Conservation (phyloP, 2,113 vertebrate species). For the Corythoichthys haematopterus region DNA sequence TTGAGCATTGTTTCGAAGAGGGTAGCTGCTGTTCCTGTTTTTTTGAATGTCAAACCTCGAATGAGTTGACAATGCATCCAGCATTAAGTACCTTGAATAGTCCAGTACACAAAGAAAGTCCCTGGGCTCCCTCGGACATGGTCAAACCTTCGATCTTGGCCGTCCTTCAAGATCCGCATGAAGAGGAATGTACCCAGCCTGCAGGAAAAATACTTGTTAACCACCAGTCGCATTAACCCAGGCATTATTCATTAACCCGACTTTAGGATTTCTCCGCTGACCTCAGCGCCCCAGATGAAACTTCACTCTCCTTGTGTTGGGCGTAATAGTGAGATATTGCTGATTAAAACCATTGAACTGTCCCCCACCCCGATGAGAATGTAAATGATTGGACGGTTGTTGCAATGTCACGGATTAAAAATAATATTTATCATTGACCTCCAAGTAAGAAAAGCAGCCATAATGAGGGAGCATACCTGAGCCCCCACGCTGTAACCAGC, state of each 20-base stretch:
- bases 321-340: not conserved
- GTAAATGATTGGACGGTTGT: not conserved
- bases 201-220: slow-evolving; percentile 36
- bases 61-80: no score
- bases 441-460: not conserved
- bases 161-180: slow-evolving; percentile 75
- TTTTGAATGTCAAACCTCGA: no score
- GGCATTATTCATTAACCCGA: slow-evolving; percentile 67
- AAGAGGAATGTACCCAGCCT: slow-evolving; percentile 78
- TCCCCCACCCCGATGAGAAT: not conserved
- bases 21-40: no score
- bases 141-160: slow-evolving; percentile 74
- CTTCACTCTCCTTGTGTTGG: not conserved
- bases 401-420: not conserved
- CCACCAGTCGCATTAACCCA: slow-evolving; percentile 55
- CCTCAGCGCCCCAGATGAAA: slow-evolving; percentile 11
- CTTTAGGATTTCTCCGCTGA: slow-evolving; percentile 38
- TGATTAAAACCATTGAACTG: not conserved
- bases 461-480: slow-evolving; percentile 57
- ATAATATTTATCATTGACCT: not conserved
- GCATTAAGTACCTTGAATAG: slow-evolving; percentile 71
- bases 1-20: not conserved
- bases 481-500: slow-evolving; percentile 73
- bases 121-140: slow-evolving; percentile 71
- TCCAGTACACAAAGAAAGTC: slow-evolving; percentile 78